Evolutionary conservation across 2,888 invertebrate genomes (phyloP), one percentile per base, ranked within the genome.

Genomic region (Epinotia nisella): DNA sequence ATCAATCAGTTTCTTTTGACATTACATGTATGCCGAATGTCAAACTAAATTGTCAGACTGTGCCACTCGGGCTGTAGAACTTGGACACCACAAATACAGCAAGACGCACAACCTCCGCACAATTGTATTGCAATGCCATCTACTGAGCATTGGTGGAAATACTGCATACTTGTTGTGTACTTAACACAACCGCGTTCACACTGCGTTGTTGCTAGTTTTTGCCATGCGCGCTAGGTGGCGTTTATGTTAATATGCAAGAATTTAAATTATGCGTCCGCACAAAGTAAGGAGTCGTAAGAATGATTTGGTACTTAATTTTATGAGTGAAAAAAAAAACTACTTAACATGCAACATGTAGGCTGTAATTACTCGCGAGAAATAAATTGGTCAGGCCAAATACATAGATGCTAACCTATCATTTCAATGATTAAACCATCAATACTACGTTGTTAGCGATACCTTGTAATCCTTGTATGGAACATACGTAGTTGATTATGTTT

Each of bases 381-480:
- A 39, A 35, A 51, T 51, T 65, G 39, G 49, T 4, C n/a, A n/a
- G 35, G 49, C 64, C 49, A 71, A 51, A 65, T n/a, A n/a, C n/a
- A n/a, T 58, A 19, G 4, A 11, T 39, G 15, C 45, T 7, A 45
- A 45, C 45, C 70, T 49, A 70, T 70, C 53, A 55, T 61, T 60
- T 41, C 39, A 64, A 19, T 68, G 45, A 67, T 35, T 24, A n/a
- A 29, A 35, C 19, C 56, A 45, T 70, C 29, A 62, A 65, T 56
- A 64, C 45, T 29, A 13, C 10, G 61, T 58, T 55, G 55, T 55
- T 70, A 70, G 29, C 45, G 49, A 39, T 71, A 71, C 70, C 64
- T 71, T 65, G 70, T 71, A 51, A 65, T 65, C 64, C 51, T 71
- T 65, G 64, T 71, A 71, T 39, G 51, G 64, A 51, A 55, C 41